These are phyloP conservation scores for Masticophis lateralis DNA, from an alignment of 2,797 vertebrate genomes.

Conservation along the genomic window DNA sequence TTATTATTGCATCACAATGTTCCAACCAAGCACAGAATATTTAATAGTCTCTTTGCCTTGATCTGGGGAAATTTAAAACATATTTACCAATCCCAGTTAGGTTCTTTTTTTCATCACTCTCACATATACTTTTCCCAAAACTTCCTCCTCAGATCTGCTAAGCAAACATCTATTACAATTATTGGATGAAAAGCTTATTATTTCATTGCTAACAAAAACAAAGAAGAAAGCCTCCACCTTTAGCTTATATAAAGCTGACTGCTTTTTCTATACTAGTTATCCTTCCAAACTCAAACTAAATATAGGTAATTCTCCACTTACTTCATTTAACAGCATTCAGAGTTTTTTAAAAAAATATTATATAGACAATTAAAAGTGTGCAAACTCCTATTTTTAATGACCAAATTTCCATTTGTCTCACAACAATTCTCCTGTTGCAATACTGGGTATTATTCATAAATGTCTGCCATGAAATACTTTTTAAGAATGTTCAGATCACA, in stretches of 20 bases:
- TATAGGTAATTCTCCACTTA: no score
- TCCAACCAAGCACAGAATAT: neutral
- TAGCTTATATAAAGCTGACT: neutral
- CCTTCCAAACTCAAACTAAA: neutral
- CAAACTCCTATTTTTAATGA: neutral
- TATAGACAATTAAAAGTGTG: neutral
- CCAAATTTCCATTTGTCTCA: neutral
- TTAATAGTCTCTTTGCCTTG: neutral
- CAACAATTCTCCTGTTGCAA: neutral
- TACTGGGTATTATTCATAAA: neutral
- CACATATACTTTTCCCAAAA: neutral
- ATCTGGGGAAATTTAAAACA: neutral
- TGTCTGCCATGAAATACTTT: neutral
- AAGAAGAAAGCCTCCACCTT: neutral
- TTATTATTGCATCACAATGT: neutral
- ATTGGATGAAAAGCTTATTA: neutral
- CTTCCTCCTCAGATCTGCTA: neutral
- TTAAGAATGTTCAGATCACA: neutral
- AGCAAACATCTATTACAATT: neutral
- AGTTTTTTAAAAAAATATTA: neutral
- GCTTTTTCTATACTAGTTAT: neutral
- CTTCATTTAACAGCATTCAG: no score
- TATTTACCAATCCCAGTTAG: neutral
- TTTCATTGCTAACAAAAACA: neutral
- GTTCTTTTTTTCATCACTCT: no score